Percentiles rank a stretch among this genome's conserved stretches.
phyloP scores from a whole-genome alignment of 2,888 invertebrate genomes.

The Drosophila affinis region DNA sequence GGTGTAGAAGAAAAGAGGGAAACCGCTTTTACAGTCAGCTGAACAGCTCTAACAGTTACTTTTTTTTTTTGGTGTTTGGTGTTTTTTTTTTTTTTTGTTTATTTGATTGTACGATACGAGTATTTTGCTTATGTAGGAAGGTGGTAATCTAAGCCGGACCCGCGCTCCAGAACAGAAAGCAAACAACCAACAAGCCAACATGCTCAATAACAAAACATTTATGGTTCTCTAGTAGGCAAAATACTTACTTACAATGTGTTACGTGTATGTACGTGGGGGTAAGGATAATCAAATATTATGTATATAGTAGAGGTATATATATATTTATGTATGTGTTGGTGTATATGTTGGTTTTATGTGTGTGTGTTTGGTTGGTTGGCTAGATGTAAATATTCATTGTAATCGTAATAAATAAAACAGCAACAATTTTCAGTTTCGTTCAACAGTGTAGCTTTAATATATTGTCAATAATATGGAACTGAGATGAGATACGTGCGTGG shows the following conservation, averaged over 20 bases:
- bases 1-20: slow-evolving; percentile 49
- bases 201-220: slow-evolving; percentile 66
- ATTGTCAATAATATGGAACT: slow-evolving; percentile 55
- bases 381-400: slow-evolving; percentile 41
- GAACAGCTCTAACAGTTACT: slow-evolving; percentile 12
- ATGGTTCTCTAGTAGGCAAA: slow-evolving; percentile 50
- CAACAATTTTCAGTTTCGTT: slow-evolving; percentile 69
- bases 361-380: slow-evolving; percentile 6
- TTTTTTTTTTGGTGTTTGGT: slow-evolving; percentile 6
- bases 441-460: slow-evolving; percentile 74
- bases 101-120: slow-evolving; percentile 17
- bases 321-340: slow-evolving; percentile 36
- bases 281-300: slow-evolving; percentile 38
- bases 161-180: slow-evolving; percentile 68
- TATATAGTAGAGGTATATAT: slow-evolving; percentile 8
- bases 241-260: slow-evolving; percentile 44
- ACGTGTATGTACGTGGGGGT: slow-evolving; percentile 48
- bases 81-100: slow-evolving; percentile 3
- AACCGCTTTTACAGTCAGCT: slow-evolving; percentile 31
- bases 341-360: slow-evolving; percentile 24
- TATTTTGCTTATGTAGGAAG: slow-evolving; percentile 40
- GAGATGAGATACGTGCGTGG: slow-evolving; percentile 68
- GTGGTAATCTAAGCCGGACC: slow-evolving; percentile 55
- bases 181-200: slow-evolving; percentile 76
- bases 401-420: slow-evolving; percentile 70